Evolutionary conservation across 2,888 invertebrate species (phyloP).

Genomic region (Drosophila melanosoma): DNA sequence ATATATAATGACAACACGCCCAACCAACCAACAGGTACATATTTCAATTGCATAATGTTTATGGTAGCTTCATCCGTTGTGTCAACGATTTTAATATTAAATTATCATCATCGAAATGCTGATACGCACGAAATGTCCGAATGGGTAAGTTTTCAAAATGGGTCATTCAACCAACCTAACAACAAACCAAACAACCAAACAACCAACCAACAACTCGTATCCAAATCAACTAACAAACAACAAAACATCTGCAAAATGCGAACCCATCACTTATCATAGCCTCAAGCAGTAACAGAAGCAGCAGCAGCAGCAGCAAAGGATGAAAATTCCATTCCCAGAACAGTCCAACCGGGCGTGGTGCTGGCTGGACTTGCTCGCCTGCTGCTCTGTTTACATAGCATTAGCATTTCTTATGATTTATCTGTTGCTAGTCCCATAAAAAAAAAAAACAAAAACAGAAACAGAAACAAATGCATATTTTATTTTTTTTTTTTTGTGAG

Average conservation of each 20-base stretch:
- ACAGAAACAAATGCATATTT: conserved; percentile 37
- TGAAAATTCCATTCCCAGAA: conserved; percentile 32
- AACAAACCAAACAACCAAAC: conserved; percentile 42
- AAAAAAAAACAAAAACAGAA: neutral
- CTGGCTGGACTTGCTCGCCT: conserved; percentile 37
- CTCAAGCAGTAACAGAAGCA: conserved; percentile 24
- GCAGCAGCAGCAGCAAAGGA: conserved; percentile 16
- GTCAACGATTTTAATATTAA: conserved; percentile 98
- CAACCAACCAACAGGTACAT: conserved; percentile 90
- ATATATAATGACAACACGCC: conserved; percentile 83
- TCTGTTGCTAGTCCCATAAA: conserved; percentile 47
- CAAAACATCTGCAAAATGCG: conserved; percentile 53
- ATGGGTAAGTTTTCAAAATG: conserved; percentile 90
- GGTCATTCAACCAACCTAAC: conserved; percentile 55
- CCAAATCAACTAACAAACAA: conserved; percentile 70
- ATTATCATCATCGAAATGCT: conserved; percentile 98
- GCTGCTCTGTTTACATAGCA: conserved; percentile 47
- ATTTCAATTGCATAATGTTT: conserved; percentile 99
- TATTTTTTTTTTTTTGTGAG: conserved; percentile 22
- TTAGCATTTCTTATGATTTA: conserved; percentile 72
- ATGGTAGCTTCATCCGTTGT: conserved; percentile 99
- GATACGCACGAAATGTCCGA: conserved; percentile 99
- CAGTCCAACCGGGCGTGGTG: conserved; percentile 16
- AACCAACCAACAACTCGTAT: conserved; percentile 60
- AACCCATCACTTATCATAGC: conserved; percentile 60